These are phyloP conservation scores for Merops nubicus DNA, from an alignment of 2,113 vertebrate genomes.

Conservation along the genomic window DNA sequence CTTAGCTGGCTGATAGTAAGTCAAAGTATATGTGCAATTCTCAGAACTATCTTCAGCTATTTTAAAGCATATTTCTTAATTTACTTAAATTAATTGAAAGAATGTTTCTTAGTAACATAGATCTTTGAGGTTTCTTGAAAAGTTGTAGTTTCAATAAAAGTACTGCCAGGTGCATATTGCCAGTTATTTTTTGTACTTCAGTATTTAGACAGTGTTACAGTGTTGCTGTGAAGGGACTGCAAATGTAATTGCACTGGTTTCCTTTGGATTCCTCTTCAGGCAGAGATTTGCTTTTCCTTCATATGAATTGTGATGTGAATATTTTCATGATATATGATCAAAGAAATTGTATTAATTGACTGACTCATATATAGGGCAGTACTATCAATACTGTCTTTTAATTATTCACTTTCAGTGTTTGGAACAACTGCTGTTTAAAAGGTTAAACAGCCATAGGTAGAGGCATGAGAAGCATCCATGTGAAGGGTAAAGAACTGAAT, in stretches of 20 bases:
- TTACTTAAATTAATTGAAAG: neutral
- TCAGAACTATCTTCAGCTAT: neutral
- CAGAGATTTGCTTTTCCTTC: neutral
- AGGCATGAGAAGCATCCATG: neutral
- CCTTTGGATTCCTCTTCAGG: neutral
- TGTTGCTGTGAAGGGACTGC: neutral
- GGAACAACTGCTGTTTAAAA: neutral
- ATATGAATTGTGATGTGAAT: neutral
- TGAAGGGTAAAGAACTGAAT: neutral
- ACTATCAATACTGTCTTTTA: neutral
- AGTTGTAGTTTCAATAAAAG: neutral
- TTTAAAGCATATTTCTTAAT: neutral
- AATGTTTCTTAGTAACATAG: neutral
- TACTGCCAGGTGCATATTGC: neutral
- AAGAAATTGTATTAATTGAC: neutral
- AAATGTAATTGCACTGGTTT: neutral
- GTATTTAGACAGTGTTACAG: neutral
- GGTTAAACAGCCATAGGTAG: neutral
- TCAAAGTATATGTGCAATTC: neutral
- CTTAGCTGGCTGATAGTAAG: neutral
- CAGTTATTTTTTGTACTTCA: rapidly evolving
- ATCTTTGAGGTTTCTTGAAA: neutral
- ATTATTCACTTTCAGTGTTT: neutral
- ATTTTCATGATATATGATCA: neutral
- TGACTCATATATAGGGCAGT: neutral